Evolutionary conservation across 2,113 vertebrate species (phyloP).

Genomic region (Aptenodytes patagonicus): DNA sequence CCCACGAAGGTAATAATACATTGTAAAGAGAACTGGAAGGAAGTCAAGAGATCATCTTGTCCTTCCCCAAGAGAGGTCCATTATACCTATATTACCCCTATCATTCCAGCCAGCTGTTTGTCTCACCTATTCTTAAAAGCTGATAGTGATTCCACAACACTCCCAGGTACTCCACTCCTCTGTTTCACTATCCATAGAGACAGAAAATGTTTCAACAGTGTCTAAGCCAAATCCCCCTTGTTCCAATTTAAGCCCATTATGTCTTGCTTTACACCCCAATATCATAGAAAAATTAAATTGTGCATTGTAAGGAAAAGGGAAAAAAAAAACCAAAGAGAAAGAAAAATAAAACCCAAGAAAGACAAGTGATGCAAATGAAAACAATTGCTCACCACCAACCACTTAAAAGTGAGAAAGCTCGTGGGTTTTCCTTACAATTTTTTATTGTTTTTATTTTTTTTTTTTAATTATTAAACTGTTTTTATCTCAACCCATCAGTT

Average conservation of each 20-base stretch:
- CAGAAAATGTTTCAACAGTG: background rate
- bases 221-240: background rate
- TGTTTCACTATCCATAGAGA: background rate
- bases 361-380: background rate
- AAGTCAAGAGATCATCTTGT: background rate
- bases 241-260: background rate
- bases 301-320: too few species aligned
- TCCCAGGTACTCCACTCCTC: background rate
- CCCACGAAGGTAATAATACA: background rate
- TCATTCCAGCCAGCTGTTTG: background rate
- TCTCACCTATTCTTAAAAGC: background rate
- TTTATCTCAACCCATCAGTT: too few species aligned
- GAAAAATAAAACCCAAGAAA: background rate
- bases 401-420: too few species aligned
- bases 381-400: background rate
- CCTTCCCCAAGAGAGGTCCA: background rate
- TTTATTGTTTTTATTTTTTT: too few species aligned
- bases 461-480: too few species aligned
- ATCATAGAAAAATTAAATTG: background rate
- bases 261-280: background rate
- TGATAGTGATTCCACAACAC: rapidly evolving
- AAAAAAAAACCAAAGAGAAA: too few species aligned
- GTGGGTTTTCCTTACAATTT: too few species aligned
- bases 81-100: background rate
- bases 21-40: background rate